phyloP scores from a whole-genome alignment of 2,113 vertebrate species.

The Coryphaenoides rupestris region DNA sequence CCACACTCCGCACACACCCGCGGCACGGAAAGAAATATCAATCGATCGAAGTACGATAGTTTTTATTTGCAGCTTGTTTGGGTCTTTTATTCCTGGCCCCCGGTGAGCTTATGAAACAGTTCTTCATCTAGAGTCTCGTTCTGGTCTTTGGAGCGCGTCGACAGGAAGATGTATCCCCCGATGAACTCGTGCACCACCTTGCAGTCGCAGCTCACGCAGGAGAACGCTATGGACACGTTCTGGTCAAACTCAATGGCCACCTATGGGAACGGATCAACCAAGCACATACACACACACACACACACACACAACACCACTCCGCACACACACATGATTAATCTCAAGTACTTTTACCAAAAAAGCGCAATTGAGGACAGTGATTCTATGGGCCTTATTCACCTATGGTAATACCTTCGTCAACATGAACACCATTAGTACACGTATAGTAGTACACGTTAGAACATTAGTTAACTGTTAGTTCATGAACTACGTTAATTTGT shows the following conservation, averaged over 20 bases:
- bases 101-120: slow-evolving; percentile 94
- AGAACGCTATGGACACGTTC: slow-evolving; percentile 86
- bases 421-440: no score
- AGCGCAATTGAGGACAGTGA: no score
- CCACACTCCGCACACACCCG: background rate
- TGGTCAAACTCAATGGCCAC: slow-evolving; percentile 95
- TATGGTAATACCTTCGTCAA: no score
- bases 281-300: no score
- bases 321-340: background rate
- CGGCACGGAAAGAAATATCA: background rate
- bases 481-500: no score
- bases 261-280: slow-evolving; percentile 64
- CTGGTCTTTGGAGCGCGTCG: slow-evolving; percentile 95
- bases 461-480: no score
- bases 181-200: slow-evolving; percentile 96
- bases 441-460: no score
- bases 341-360: no score
- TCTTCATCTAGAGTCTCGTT: slow-evolving; percentile 95
- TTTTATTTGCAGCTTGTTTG: background rate
- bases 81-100: slow-evolving; percentile 85
- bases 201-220: slow-evolving; percentile 88
- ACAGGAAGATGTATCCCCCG: slow-evolving; percentile 97
- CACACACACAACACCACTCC: no score
- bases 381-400: no score
- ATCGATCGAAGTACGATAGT: background rate